Percentiles rank a stretch among this genome's conserved stretches.
Evolutionary conservation across 1,140 invertebrate species (phyloP).

Genomic region (Saxidomus purpurata): DNA sequence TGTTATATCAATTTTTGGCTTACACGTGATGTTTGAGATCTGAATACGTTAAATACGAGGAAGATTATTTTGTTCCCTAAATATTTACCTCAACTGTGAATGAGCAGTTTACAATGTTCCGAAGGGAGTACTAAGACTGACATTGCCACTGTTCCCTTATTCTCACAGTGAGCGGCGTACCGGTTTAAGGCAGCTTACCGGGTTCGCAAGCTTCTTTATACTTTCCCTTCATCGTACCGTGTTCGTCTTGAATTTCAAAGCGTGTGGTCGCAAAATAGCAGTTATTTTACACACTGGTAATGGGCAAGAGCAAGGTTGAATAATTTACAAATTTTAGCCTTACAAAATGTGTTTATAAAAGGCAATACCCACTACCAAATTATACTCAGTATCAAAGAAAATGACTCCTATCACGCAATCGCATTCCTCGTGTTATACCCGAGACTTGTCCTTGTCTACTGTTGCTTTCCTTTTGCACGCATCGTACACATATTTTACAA

Average conservation of each 20-base stretch:
- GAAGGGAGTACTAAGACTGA: too few species aligned
- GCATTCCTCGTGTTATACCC: constrained; percentile 16
- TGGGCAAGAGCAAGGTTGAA: constrained; percentile 20
- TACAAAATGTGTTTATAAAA: constrained; percentile 30
- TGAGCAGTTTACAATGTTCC: too few species aligned
- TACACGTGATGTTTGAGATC: too few species aligned
- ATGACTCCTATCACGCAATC: constrained; percentile 11
- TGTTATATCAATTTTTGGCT: too few species aligned
- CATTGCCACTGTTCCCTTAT: too few species aligned
- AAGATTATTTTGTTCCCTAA: too few species aligned
- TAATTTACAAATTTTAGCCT: neutral
- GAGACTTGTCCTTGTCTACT: neutral
- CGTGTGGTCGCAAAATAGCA: constrained; percentile 20
- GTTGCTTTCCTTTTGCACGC: constrained; percentile 1
- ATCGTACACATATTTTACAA: constrained; percentile 1
- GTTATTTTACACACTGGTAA: constrained; percentile 24
- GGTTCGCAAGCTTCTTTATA: neutral
- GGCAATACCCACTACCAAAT: neutral
- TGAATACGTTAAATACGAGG: too few species aligned
- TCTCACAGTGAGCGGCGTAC: too few species aligned
- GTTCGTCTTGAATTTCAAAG: constrained; percentile 1
- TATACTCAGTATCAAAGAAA: constrained; percentile 1
- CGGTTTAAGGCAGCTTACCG: too few species aligned
- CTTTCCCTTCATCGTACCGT: neutral
- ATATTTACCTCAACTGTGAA: too few species aligned